Evolutionary conservation across 2,888 invertebrate species (phyloP), one percentile per base, ranked within the genome.

Genomic region (Axea sp.): DNA sequence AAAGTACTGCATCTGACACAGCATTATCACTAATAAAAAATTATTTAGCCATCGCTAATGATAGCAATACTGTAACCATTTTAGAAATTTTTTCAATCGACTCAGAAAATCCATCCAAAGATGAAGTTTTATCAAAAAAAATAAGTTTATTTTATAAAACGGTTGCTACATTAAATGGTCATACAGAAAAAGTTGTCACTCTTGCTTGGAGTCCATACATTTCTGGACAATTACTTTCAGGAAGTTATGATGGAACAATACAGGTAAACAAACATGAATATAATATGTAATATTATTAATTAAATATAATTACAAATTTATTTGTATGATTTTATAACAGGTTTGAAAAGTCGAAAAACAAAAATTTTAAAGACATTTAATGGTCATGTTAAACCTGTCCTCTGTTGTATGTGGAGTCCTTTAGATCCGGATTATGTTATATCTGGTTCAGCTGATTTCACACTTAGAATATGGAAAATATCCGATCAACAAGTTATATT

Each of bases 171-270:
- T 81, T 91, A 47, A 72, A 65, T 0, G 90, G 90, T 0, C 94
- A 94, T 82, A 86, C 80, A 15, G 84, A 85, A 0, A 83, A 90
- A 24, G 90, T 93, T 12, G 89, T 91, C 0, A 89, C 90, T 43
- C 77, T 93, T 3, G 88, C 89, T 0, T 95, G 94, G 94, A 93
- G 90, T 84, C 92, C 93, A 0, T 93, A 93, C 81, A 82, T 88
- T 1, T 92, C 92, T 60, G 92, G 90, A 0, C 86, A 89, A 39
- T 87, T 96, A 35, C 89, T 92, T 3, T 92, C 94, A 1, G 91
- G 92, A 0, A 92, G 93, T 0, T 92, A 92, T 71, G 95, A 95
- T 84, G 88, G 89, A 14, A 91, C 92, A 19, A 92, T 92, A 14
- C 90, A 93, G 88, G 94, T 95, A 87, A 43, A 33, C n/a, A n/a